Conservation (phyloP, 1,140 invertebrate genomes). For the Neoseiulus cucumeris region DNA sequence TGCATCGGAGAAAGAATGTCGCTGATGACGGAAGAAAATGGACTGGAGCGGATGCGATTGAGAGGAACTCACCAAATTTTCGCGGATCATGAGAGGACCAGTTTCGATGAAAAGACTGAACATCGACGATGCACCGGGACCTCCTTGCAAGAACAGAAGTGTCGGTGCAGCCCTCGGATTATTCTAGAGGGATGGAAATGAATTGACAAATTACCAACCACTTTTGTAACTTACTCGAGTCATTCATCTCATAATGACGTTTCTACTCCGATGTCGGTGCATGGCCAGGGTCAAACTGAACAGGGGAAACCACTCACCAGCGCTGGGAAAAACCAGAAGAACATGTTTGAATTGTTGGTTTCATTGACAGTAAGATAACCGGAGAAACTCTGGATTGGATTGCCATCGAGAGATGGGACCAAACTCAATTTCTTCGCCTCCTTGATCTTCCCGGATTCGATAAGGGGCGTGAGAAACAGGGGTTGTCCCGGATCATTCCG, state of each 20-base stretch:
- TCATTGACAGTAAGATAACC: constrained; percentile 55
- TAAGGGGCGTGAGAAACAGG: constrained; percentile 41
- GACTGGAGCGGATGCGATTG: neutral
- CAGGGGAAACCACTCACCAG: constrained; percentile 25
- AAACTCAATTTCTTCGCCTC: constrained; percentile 25
- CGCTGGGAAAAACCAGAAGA: constrained; percentile 74
- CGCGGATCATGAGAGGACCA: constrained; percentile 40
- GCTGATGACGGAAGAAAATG: neutral
- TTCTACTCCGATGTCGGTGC: neutral
- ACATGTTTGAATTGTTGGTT: constrained; percentile 53
- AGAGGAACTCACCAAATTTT: constrained; percentile 35
- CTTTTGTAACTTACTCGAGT: neutral
- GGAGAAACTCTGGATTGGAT: constrained; percentile 35
- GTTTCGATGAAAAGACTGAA: constrained; percentile 59
- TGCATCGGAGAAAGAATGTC: neutral
- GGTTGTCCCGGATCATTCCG: constrained; percentile 37
- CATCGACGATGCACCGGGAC: constrained; percentile 54
- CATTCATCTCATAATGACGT: neutral
- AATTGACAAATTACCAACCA: neutral
- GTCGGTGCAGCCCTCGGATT: constrained; percentile 38
- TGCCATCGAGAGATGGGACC: neutral
- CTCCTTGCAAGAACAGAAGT: constrained; percentile 60
- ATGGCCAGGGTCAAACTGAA: neutral
- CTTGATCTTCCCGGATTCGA: constrained; percentile 38
- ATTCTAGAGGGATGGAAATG: constrained; percentile 18